Conservation (phyloP, 2,113 vertebrate species). For the Empidonax traillii region DNA sequence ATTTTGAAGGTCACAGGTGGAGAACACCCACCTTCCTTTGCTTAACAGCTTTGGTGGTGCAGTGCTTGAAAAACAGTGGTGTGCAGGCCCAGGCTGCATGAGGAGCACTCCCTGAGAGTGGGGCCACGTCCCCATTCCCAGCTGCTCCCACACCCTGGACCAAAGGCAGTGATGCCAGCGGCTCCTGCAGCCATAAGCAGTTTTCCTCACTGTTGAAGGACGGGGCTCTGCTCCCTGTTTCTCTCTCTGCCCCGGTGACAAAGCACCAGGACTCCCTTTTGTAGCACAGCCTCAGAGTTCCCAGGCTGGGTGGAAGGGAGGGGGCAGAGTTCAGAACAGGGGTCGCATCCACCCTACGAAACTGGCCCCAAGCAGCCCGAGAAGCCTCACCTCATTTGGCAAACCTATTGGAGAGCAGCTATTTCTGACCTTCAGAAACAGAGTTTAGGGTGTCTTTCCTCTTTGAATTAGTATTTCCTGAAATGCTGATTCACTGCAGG, state of each 20-base stretch:
- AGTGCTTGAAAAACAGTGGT: fast-evolving
- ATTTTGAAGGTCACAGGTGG: neutral
- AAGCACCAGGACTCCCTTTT: neutral
- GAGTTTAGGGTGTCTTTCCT: slow-evolving; percentile 43
- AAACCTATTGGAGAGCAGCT: neutral
- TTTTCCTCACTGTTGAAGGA: neutral
- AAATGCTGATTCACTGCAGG: slow-evolving; percentile 59
- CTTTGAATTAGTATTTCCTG: slow-evolving; percentile 53
- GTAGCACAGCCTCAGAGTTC: neutral
- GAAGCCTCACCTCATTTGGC: neutral
- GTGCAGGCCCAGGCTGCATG: fast-evolving
- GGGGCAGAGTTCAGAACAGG: neutral
- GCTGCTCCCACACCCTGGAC: neutral
- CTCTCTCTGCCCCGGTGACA: neutral
- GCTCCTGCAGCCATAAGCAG: neutral
- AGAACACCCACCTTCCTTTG: neutral
- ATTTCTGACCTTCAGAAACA: slow-evolving; percentile 12
- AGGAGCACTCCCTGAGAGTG: neutral
- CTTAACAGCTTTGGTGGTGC: neutral
- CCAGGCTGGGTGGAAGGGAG: neutral
- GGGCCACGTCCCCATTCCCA: fast-evolving
- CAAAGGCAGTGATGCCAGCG: fast-evolving
- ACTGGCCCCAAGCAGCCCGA: neutral
- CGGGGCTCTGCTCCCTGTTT: neutral
- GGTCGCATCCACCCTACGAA: neutral